Base-by-base conservation (phyloP, 2,797 vertebrate genomes). In the Centroberyx gerrardi region DNA sequence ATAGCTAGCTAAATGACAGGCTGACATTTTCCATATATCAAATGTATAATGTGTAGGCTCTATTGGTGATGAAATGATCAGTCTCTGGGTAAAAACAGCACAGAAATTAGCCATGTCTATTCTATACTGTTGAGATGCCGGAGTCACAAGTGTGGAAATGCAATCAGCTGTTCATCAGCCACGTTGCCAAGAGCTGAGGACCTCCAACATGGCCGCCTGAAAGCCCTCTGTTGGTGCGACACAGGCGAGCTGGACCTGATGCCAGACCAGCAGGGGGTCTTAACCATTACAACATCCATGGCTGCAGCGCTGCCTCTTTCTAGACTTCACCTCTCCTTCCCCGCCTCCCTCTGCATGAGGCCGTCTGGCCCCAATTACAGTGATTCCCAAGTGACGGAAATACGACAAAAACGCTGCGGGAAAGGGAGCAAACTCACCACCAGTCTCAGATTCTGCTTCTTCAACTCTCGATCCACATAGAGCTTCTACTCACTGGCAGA, bases 401-500 rank as follows among this genome's bases (percentile, higher is more conserved):
- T 29, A 40, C 7, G 1, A 51, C 8, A 2, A 56, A 62, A 7
- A 22, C 4, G 29, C 1, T 9, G 29, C 46, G 1, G 18, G 27
- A 70, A 40, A 31, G 27, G 69, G 5, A 64, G 28, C 29, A 49
- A 68, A 90, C 89, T 88, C 84, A 92, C 88, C 87, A 78, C 81
- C 38, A 18, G 87, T 82, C 74, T 78, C 54, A 63, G 80, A 51
- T 74, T 60, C 67, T 89, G 46, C 54, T 64, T 72, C 66, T 82
- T 83, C 76, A 91, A 75, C 65, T 83, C 77, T 38, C 7, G 66
- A 80, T 89, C 78, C 83, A 68, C 81, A 82, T 81, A 61, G 79
- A 84, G 69, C 44, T 80, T 9, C 76, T 74, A 67, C 65, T 84
- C 81, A 82, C 14, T 15, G 75, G n/a, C 68, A 65, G 68, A 58